phyloP scores from a whole-genome alignment of 2,888 invertebrate genomes.

The Drosophila limbata region DNA sequence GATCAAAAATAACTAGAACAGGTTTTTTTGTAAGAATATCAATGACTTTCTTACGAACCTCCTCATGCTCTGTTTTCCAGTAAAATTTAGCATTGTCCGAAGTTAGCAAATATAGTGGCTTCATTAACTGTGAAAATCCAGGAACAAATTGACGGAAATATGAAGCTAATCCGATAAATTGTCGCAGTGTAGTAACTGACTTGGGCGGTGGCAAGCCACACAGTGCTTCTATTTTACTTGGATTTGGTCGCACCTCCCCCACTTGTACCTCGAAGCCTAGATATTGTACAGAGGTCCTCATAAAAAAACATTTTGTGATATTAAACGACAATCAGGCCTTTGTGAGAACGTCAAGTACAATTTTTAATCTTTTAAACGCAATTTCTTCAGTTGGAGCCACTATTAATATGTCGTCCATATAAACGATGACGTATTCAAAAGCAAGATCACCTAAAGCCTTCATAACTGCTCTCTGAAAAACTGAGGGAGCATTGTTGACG shows the following conservation, averaged over 20 bases:
- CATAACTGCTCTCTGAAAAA: constrained; percentile 12
- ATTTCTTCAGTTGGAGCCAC: constrained; percentile 2
- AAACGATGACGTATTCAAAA: constrained; percentile 16
- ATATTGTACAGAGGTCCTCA: constrained; percentile 7
- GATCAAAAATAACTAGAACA: no score
- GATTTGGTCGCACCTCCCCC: constrained; percentile 3
- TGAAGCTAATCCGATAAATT: no score
- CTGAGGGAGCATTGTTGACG: no score
- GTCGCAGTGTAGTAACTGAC: no score
- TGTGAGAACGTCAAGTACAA: constrained; percentile 6
- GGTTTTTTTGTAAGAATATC: no score
- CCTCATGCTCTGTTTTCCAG: constrained; percentile 7
- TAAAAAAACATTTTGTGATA: constrained; percentile 9
- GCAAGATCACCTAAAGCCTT: constrained; percentile 6
- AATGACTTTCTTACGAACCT: no score
- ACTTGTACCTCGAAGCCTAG: constrained; percentile 12
- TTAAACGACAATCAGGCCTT: constrained; percentile 9
- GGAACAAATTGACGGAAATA: no score
- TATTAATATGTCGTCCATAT: constrained; percentile 15
- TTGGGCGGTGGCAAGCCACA: no score
- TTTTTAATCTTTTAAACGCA: neutral
- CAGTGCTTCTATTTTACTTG: no score
- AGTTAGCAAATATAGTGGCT: constrained; percentile 5
- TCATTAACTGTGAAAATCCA: no score
- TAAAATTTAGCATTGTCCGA: constrained; percentile 13